A percentile compares a stretch with the other conserved stretches of the same genome.
These are phyloP conservation scores for Tryphoninae sp. DNA, from an alignment of 2,888 invertebrate species.

Conservation along the genomic window DNA sequence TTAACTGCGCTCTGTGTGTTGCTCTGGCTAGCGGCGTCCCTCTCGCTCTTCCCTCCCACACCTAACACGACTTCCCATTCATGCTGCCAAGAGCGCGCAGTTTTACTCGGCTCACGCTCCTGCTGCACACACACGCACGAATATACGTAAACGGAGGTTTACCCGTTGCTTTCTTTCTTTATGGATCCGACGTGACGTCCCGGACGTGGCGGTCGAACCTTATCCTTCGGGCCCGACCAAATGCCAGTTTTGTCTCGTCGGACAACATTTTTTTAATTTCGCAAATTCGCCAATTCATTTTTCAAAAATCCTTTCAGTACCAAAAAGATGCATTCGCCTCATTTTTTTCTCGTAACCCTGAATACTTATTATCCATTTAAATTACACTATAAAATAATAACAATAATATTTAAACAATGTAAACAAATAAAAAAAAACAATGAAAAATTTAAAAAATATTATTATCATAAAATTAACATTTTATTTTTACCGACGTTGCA, in stretches of 20 bases:
- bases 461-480: no score
- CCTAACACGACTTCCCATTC: slow-evolving; percentile 60
- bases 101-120: slow-evolving; percentile 42
- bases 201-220: slow-evolving; percentile 50
- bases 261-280: background rate
- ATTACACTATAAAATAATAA: background rate
- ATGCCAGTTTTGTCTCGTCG: slow-evolving; percentile 30
- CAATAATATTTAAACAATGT: background rate
- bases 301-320: no score
- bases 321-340: background rate
- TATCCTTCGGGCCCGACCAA: slow-evolving; percentile 27
- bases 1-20: slow-evolving; percentile 64
- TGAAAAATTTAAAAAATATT: no score
- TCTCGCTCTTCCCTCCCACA: slow-evolving; percentile 43
- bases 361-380: background rate
- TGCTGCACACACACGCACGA: slow-evolving; percentile 8
- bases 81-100: slow-evolving; percentile 46
- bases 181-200: slow-evolving; percentile 55
- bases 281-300: background rate
- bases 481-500: no score
- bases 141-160: background rate
- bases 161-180: slow-evolving; percentile 52
- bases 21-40: slow-evolving; percentile 53
- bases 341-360: background rate
- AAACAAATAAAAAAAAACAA: no score